Base-by-base conservation (phyloP, 2,113 vertebrate genomes). In the Pangasianodon gigas region DNA sequence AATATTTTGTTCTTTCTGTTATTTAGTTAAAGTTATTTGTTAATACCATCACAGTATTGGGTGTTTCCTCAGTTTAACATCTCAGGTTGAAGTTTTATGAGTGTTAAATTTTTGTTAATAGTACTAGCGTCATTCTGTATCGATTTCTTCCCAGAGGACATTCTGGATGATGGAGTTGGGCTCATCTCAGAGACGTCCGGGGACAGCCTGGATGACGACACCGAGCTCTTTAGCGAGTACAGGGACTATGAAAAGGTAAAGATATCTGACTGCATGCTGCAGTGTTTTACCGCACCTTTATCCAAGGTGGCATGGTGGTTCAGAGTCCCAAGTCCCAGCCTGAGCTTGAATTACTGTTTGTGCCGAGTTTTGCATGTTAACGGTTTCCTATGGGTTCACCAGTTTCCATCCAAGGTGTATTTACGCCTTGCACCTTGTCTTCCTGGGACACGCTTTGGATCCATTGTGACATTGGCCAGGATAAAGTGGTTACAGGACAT, bases 201-300 rank as follows among this genome's bases (percentile, higher is more conserved):
- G 80, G 96, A 96, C 92, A 95, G 95, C 65, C 92, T 95, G 88
- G 96, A 96, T 0, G 95, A 96, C 0, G 95, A 96, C 91, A 93
- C 93, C 0, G 95, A 96, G 85, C 93, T 93, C 89, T 96, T 95
- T 88, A 92, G 92, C 3, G 93, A 96, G 51, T 93, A 93, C 41
- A 93, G 94, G 0, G 94, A 94, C 74, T 94, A 93, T 91, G 91
- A 91, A 88, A 95, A 96, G 94, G 96, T 96, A 93, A 93, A 91
- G 32, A 75, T 51, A 14, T 46, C 74, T 46, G 11, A 18, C 21
- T 90, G 56, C 5, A 10, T 44, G 82, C 56, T 83, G 18, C 41
- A 6, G 19, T 44, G 18, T 44, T 75, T 75, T 37, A 32, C 29
- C 0, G 10, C 21, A 46, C 19, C 41, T 77, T 77, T 77, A 11